Percentiles rank a stretch among this genome's conserved stretches.
Evolutionary conservation across 2,888 invertebrate species (phyloP).

Genomic region (Chloroclystis v-ata): DNA sequence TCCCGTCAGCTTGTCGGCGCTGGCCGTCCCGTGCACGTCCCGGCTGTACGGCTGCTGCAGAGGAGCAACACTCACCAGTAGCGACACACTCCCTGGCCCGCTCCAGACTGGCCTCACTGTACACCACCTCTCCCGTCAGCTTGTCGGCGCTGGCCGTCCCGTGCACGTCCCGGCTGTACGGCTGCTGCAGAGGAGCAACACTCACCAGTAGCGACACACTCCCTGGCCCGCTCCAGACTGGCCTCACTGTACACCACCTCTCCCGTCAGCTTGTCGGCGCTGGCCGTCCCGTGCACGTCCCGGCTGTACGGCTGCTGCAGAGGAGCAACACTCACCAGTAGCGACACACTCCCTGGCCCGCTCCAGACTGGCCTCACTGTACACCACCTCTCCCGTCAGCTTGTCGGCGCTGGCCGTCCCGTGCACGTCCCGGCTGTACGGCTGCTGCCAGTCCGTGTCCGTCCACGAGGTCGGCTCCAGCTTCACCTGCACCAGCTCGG

Average conservation of each 20-base stretch:
- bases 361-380: constrained; percentile 43
- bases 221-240: constrained; percentile 46
- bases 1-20: no score
- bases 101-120: no score
- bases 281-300: constrained; percentile 36
- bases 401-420: constrained; percentile 40
- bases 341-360: constrained; percentile 43
- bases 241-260: constrained; percentile 42
- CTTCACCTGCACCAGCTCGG: constrained; percentile 36
- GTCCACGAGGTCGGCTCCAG: constrained; percentile 38
- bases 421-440: constrained; percentile 49
- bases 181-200: no score
- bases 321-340: constrained; percentile 39
- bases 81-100: no score
- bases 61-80: no score
- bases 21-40: no score
- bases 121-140: no score
- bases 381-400: constrained; percentile 35
- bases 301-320: no score
- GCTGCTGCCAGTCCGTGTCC: constrained; percentile 36
- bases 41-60: no score
- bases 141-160: no score
- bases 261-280: constrained; percentile 32
- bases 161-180: no score
- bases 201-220: constrained; percentile 46